A percentile compares a stretch with the other conserved stretches of the same genome.
These are phyloP conservation scores for Vireo altiloquus DNA, from an alignment of 2,113 vertebrate genomes.

Conservation along the genomic window DNA sequence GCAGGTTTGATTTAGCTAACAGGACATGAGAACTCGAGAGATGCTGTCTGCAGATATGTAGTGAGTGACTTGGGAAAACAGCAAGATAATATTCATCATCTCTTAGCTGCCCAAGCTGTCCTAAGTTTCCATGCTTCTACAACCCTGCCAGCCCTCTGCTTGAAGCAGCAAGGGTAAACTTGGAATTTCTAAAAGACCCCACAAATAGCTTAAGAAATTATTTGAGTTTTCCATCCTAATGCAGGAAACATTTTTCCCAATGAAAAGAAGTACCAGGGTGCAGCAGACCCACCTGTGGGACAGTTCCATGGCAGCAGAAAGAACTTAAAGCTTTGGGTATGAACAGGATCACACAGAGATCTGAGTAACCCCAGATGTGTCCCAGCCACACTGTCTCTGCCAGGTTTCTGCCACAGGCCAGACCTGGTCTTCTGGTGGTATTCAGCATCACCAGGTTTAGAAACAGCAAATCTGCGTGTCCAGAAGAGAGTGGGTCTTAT, in stretches of 20 bases:
- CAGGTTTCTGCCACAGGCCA: background rate
- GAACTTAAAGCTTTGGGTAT: background rate
- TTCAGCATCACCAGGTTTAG: background rate
- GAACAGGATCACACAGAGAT: background rate
- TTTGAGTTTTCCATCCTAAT: background rate
- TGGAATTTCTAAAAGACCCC: background rate
- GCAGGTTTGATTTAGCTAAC: background rate
- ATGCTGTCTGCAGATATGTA: background rate
- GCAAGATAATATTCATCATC: background rate
- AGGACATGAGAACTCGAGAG: background rate
- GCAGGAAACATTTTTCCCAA: background rate
- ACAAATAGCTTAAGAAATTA: background rate
- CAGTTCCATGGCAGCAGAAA: background rate
- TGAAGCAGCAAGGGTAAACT: background rate
- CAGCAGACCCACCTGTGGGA: background rate
- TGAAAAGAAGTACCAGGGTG: background rate
- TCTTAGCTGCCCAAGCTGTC: background rate
- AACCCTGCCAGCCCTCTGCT: background rate
- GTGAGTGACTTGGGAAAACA: background rate
- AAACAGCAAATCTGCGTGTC: background rate
- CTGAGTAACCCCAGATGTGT: background rate
- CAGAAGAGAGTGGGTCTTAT: background rate
- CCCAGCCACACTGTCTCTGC: rapidly evolving
- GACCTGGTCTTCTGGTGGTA: background rate
- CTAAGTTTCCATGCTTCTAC: background rate